A percentile compares a stretch with the other conserved stretches of the same genome.
Conservation (phyloP, 37 sponge, comb jelly and placozoan genomes). For the Cladorhizidae sp. region DNA sequence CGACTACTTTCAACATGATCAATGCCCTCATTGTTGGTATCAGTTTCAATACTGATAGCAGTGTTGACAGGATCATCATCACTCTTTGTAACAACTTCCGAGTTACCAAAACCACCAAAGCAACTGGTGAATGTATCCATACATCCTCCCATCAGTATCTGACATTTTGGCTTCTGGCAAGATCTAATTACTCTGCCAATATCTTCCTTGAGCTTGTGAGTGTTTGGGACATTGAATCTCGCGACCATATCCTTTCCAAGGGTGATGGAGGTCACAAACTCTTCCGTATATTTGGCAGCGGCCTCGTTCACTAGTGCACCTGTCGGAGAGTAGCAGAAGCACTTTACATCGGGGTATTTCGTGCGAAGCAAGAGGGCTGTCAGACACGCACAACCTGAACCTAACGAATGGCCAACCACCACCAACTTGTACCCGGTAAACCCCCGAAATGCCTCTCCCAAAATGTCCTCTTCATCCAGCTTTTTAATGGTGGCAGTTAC, state of each 20-base stretch:
- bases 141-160: conserved; percentile 70
- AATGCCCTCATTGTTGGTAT: not conserved
- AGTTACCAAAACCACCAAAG: conserved; percentile 43
- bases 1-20: not conserved
- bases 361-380: conserved; percentile 69
- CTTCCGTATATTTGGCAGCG: conserved; percentile 56
- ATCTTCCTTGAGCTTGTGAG: conserved; percentile 64
- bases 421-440: conserved; percentile 66
- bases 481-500: conserved; percentile 56
- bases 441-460: conserved; percentile 61
- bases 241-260: conserved; percentile 84
- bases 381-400: conserved; percentile 81
- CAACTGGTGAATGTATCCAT: conserved; percentile 65
- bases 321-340: conserved; percentile 84
- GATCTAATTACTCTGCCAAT: conserved; percentile 54
- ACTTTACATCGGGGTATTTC: conserved; percentile 69
- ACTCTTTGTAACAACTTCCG: not conserved
- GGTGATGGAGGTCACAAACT: conserved; percentile 76
- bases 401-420: conserved; percentile 82
- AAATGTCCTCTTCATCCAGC: conserved; percentile 43
- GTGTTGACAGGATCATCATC: not conserved
- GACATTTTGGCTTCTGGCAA: conserved; percentile 82
- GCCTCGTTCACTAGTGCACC: conserved; percentile 77
- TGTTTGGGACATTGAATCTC: conserved; percentile 68
- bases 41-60: not conserved